Evolutionary conservation across 2,888 invertebrate genomes (phyloP).

Genomic region (Blastobasis adustella): DNA sequence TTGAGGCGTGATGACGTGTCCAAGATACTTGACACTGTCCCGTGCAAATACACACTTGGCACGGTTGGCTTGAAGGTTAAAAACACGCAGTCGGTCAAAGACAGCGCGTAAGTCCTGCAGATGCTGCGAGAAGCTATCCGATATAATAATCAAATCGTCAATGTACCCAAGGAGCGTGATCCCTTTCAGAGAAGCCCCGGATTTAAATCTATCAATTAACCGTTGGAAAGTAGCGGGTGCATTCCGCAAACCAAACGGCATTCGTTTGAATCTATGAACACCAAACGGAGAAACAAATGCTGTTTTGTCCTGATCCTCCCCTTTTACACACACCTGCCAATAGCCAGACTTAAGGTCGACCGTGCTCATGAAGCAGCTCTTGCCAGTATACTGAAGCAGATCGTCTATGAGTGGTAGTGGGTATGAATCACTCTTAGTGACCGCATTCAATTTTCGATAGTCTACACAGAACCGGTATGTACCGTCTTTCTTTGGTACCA

Average conservation of each 20-base stretch:
- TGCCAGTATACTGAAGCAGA: no score
- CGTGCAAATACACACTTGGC: slow-evolving; percentile 11
- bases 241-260: background rate
- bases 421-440: slow-evolving; percentile 17
- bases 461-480: slow-evolving; percentile 1
- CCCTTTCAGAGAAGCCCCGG: slow-evolving; percentile 7
- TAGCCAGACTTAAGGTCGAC: slow-evolving; percentile 35
- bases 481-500: slow-evolving; percentile 18
- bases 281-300: slow-evolving; percentile 24
- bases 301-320: slow-evolving; percentile 21
- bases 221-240: slow-evolving; percentile 1
- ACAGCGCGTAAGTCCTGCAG: slow-evolving; percentile 7
- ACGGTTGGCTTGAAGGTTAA: slow-evolving; percentile 6
- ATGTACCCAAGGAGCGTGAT: slow-evolving; percentile 20
- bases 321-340: slow-evolving; percentile 25
- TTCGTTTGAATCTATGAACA: slow-evolving; percentile 17
- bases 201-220: slow-evolving; percentile 21
- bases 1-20: slow-evolving; percentile 9
- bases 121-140: slow-evolving; percentile 16
- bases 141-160: slow-evolving; percentile 26
- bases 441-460: background rate
- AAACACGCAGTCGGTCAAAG: slow-evolving; percentile 6
- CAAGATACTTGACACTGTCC: slow-evolving; percentile 7
- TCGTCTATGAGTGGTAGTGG: slow-evolving; percentile 14
- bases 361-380: slow-evolving; percentile 27